Evolutionary conservation across 1,140 invertebrate species (phyloP).

Genomic region (Cydia strobilella): DNA sequence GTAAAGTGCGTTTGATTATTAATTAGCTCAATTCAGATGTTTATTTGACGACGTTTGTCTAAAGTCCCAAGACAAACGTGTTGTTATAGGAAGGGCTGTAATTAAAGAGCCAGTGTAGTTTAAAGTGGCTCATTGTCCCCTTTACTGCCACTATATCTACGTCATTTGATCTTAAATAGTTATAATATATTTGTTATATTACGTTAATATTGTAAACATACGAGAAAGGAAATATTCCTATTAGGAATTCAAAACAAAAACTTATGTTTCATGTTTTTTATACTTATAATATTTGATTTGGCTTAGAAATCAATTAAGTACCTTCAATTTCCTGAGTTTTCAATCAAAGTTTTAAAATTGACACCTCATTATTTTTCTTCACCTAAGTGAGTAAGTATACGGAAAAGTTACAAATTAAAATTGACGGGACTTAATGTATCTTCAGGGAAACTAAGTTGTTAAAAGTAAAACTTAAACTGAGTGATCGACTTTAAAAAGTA

Average conservation of each 20-base stretch:
- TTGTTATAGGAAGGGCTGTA: slow-evolving; percentile 9
- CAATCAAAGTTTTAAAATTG: slow-evolving; percentile 29
- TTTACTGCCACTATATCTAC: background rate
- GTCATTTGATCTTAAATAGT: too few species aligned
- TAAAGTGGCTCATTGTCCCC: slow-evolving; percentile 3
- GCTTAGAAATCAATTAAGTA: background rate
- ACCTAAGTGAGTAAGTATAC: background rate
- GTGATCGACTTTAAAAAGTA: slow-evolving; percentile 47
- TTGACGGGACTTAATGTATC: slow-evolving; percentile 49
- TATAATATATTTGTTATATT: too few species aligned
- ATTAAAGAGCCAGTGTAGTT: slow-evolving; percentile 2
- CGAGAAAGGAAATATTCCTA: too few species aligned
- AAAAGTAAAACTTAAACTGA: slow-evolving; percentile 44
- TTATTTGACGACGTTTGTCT: slow-evolving; percentile 18
- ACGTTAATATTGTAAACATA: too few species aligned
- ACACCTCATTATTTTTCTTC: slow-evolving; percentile 9
- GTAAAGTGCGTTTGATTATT: slow-evolving; percentile 2
- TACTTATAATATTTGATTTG: too few species aligned
- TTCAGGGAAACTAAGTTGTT: slow-evolving; percentile 40
- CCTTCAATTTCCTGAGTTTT: background rate
- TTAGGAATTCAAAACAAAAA: too few species aligned
- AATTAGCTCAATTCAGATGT: slow-evolving; percentile 7
- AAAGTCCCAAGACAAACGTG: background rate
- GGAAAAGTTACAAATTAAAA: slow-evolving; percentile 53
- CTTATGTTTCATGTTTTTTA: too few species aligned